A percentile compares a stretch with the other conserved stretches of the same genome.
phyloP scores from a whole-genome alignment of 2,888 invertebrate species.

The Trachelus troglodyta region DNA sequence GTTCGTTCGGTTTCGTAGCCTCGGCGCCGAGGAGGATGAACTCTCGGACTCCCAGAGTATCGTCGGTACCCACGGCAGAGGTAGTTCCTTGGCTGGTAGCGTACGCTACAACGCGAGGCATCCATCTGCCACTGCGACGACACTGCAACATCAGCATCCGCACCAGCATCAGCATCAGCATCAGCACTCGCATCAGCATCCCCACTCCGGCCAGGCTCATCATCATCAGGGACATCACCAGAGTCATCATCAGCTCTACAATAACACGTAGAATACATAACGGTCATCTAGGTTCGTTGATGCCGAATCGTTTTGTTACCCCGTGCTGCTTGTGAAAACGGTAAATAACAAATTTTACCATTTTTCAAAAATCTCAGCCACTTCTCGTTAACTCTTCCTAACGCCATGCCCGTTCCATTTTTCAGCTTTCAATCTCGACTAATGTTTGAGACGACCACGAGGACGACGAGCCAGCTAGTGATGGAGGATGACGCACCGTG shows the following conservation, averaged over 20 bases:
- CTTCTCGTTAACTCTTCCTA: conserved; percentile 39
- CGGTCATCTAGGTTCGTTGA: conserved; percentile 27
- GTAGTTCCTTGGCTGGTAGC: conserved; percentile 59
- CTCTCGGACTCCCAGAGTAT: conserved; percentile 57
- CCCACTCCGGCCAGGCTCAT: conserved; percentile 53
- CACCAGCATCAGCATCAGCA: conserved; percentile 50
- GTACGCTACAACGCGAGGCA: conserved; percentile 59
- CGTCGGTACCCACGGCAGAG: conserved; percentile 56
- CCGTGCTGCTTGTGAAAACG: conserved; percentile 35
- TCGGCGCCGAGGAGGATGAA: conserved; percentile 67
- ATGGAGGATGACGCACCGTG: not conserved
- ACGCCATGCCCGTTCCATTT: conserved; percentile 23
- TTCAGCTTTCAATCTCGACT: not conserved
- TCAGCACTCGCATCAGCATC: conserved; percentile 57
- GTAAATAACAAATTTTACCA: conserved; percentile 15
- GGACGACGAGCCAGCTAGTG: not conserved
- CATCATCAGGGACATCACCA: conserved; percentile 51
- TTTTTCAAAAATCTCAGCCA: conserved; percentile 6
- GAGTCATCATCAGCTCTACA: conserved; percentile 61
- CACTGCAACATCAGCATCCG: conserved; percentile 47
- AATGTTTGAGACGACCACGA: not conserved
- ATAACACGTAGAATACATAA: conserved; percentile 58
- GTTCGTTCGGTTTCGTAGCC: conserved; percentile 84
- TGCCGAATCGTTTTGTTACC: conserved; percentile 36
- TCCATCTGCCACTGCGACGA: conserved; percentile 39